Conservation (phyloP, 2,888 invertebrate genomes). For the Cephus sareptanus region DNA sequence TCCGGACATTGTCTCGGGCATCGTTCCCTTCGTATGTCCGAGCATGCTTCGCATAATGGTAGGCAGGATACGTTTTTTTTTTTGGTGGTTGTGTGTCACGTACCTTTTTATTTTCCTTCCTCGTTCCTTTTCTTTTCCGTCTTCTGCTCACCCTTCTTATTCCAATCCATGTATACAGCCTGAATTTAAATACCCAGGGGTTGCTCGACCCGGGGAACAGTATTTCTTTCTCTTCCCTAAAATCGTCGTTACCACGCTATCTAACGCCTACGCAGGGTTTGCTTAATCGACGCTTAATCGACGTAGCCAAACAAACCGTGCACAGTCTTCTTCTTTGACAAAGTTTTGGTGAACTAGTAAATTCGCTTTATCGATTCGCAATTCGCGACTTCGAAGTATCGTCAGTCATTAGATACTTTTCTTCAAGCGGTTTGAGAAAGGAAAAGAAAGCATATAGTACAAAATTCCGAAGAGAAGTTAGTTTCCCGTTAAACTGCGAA, state of each 20-base stretch:
- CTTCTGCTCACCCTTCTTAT: slow-evolving; percentile 6
- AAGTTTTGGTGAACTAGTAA: background rate
- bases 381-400: background rate
- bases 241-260: background rate
- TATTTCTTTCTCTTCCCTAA: background rate
- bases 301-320: background rate
- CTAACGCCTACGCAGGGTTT: background rate
- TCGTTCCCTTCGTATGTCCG: slow-evolving; percentile 5
- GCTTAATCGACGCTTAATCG: background rate
- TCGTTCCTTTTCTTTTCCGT: background rate
- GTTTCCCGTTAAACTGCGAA: background rate
- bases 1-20: background rate
- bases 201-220: background rate
- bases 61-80: slow-evolving; percentile 2
- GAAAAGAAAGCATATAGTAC: background rate
- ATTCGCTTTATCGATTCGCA: background rate
- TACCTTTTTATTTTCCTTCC: background rate
- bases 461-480: background rate
- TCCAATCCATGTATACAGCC: background rate
- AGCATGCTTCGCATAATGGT: slow-evolving; percentile 16
- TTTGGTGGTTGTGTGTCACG: background rate
- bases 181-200: slow-evolving; percentile 1
- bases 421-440: background rate
- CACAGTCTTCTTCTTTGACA: background rate
- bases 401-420: background rate